Percentiles rank a stretch among this genome's conserved stretches.
These are phyloP conservation scores for Sorex maritimensis DNA, from an alignment of 2,797 vertebrate genomes.

Conservation along the genomic window DNA sequence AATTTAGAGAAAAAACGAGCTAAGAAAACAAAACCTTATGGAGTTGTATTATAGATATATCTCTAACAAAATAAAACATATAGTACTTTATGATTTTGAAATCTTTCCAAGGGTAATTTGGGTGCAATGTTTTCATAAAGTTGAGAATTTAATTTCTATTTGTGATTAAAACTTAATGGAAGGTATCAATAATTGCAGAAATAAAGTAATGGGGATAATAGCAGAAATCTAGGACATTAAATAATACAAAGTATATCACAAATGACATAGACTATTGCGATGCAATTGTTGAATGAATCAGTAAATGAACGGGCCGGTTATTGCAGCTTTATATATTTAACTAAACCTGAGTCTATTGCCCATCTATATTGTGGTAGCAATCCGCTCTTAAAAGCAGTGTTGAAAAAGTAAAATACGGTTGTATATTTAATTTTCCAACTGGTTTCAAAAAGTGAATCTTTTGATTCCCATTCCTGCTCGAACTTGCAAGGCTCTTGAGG, in stretches of 20 bases:
- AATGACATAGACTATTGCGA: slow-evolving; percentile 23
- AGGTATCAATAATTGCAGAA: slow-evolving; percentile 51
- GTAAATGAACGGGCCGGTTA: neutral
- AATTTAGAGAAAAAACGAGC: neutral
- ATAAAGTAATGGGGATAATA: too few relatives aligned
- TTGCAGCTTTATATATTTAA: neutral
- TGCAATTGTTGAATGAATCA: slow-evolving; percentile 11
- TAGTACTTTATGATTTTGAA: neutral
- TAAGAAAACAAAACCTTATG: neutral
- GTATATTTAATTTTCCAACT: slow-evolving; percentile 12
- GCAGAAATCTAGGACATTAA: slow-evolving; percentile 42
- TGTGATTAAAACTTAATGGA: slow-evolving; percentile 11
- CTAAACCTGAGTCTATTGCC: slow-evolving; percentile 23
- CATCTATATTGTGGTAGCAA: slow-evolving; percentile 38
- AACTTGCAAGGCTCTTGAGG: neutral
- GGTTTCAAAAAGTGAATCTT: slow-evolving; percentile 13
- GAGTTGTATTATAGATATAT: neutral
- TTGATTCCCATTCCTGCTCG: neutral
- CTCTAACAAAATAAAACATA: neutral
- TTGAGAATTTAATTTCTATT: slow-evolving; percentile 63
- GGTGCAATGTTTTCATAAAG: neutral
- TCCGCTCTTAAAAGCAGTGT: slow-evolving; percentile 46
- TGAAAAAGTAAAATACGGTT: slow-evolving; percentile 35
- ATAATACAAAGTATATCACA: neutral
- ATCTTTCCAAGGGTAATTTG: neutral